Evolutionary conservation across 2,797 vertebrate species (phyloP), one percentile per base, ranked within the genome.

Genomic region (Poecilia velifera): DNA sequence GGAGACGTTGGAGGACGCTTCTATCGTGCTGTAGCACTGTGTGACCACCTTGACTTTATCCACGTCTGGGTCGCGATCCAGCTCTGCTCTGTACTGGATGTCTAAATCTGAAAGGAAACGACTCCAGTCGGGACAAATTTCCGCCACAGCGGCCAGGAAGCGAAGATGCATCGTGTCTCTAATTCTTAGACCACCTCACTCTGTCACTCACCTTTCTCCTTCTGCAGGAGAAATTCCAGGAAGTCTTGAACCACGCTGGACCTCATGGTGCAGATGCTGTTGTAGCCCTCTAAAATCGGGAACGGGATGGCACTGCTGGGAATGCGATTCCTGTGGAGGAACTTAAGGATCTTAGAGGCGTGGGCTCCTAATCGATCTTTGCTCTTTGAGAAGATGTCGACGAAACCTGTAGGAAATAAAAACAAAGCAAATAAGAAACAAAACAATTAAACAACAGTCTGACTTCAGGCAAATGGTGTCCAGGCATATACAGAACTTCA

Each of bases 351-450:
- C 96, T 98, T 97, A 1, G 97, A 97, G 28, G 98, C 96, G 2
- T 99, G 98, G 4, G 95, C 93, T 73, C 96, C 96, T 68, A 98
- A 94, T 51, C 97, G 92, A 84, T 99, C 98, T 87, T 97, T 99
- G 0, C 95, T 97, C 85, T 98, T 99, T 6, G 98, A 98, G 92
- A 99, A 99, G 86, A 99, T 99, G 90, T 99, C 98, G 78, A 98
- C 97, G 88, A 99, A 99, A 87, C 98, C 98, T 99, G 82, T 31
- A 25, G 57, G 49, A 68, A 62, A 51, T 39, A 13, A 36, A 16
- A 57, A 0, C n/a, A 14, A 22, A 64, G 22, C 68, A 75, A 8
- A 5, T 25, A 12, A 1, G 16, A n/a, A 55, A n/a, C 53, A n/a
- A 55, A 55, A n/a, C 53, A 12, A 55, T n/a, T n/a, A 55, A n/a